Evolutionary conservation across 2,113 vertebrate species (phyloP).

Genomic region (Anser cygnoides): DNA sequence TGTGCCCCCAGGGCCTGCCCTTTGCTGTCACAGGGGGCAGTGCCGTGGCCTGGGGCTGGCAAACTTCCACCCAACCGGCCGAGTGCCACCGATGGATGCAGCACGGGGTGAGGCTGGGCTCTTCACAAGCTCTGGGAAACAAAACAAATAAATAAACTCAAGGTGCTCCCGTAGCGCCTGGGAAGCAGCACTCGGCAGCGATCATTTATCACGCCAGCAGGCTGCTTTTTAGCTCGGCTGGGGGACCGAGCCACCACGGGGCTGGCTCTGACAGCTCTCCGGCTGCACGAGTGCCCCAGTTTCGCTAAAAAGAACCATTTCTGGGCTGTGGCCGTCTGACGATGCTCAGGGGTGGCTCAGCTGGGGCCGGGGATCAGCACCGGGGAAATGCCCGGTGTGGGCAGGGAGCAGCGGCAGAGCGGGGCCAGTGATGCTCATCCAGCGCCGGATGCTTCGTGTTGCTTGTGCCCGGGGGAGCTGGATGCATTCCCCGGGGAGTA

Average conservation of each 20-base stretch:
- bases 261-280: neutral
- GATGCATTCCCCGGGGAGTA: neutral
- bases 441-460: neutral
- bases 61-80: too few relatives aligned
- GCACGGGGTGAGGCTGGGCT: too few relatives aligned
- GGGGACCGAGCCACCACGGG: neutral
- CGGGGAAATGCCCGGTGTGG: rapidly evolving
- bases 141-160: too few relatives aligned
- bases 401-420: neutral
- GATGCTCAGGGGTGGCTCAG: neutral
- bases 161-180: too few relatives aligned
- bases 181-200: too few relatives aligned
- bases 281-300: neutral
- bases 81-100: too few relatives aligned
- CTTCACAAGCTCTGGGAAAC: too few relatives aligned
- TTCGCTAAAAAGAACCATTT: rapidly evolving
- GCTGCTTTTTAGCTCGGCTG: neutral
- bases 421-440: rapidly evolving
- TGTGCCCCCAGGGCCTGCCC: neutral
- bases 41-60: too few relatives aligned
- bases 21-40: neutral
- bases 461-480: neutral
- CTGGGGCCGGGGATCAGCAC: too few relatives aligned
- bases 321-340: neutral
- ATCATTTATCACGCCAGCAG: too few relatives aligned